These are phyloP conservation scores for Apostichopus japonicus DNA, from an alignment of 35 echinoderm and acorn worm genomes.

Conservation along the genomic window DNA sequence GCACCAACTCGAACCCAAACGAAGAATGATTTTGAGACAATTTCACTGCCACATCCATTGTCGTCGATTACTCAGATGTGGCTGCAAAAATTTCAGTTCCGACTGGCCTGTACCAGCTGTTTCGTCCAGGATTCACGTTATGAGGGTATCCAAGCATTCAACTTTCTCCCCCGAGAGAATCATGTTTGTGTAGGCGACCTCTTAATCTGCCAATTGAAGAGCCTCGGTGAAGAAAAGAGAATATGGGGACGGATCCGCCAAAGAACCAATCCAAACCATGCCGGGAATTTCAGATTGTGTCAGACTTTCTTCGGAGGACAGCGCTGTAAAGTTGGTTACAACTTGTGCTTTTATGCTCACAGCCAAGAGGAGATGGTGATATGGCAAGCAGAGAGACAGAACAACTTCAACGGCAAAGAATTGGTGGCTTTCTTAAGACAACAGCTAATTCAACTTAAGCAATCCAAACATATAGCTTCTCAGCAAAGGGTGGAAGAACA, in stretches of 20 bases:
- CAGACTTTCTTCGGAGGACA: slow-evolving; percentile 50
- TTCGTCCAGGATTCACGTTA: slow-evolving; percentile 41
- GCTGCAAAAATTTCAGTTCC: slow-evolving; percentile 52
- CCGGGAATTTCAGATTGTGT: slow-evolving; percentile 52
- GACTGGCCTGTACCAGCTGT: slow-evolving; percentile 73
- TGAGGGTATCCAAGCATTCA: slow-evolving; percentile 59
- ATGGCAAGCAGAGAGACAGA: slow-evolving; percentile 24
- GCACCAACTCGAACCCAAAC: too few relatives aligned
- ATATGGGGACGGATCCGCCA: slow-evolving; percentile 9
- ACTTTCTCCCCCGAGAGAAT: background rate
- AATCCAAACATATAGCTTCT: background rate
- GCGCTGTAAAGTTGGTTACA: slow-evolving; percentile 61
- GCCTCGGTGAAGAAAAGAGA: background rate
- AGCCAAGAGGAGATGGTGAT: slow-evolving; percentile 70
- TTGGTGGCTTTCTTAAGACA: slow-evolving; percentile 58
- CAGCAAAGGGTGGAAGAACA: background rate
- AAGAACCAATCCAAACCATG: background rate
- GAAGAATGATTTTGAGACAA: background rate
- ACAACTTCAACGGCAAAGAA: slow-evolving; percentile 52
- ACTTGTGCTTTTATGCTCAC: slow-evolving; percentile 72
- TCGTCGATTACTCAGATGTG: slow-evolving; percentile 55
- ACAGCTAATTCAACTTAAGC: background rate
- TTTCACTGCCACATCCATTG: background rate
- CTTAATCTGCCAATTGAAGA: slow-evolving; percentile 69
- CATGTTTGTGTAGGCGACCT: slow-evolving; percentile 71